These are phyloP conservation scores for Colletes latitarsis DNA, from an alignment of 1,140 invertebrate species.

Conservation along the genomic window DNA sequence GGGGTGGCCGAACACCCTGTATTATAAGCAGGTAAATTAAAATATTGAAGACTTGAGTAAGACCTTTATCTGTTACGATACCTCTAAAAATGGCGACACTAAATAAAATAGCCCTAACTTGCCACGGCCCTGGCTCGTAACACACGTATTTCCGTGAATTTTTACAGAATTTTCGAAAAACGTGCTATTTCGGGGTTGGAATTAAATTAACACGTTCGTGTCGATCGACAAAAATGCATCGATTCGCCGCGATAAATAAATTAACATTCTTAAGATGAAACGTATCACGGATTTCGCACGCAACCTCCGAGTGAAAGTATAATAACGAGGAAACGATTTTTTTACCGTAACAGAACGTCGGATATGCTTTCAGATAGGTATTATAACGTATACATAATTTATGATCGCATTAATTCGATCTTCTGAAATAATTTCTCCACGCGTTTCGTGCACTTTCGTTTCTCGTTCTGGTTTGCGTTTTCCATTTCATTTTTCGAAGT, in stretches of 20 bases:
- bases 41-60: no score
- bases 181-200: no score
- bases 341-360: neutral
- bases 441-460: constrained; percentile 4
- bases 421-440: neutral
- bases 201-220: no score
- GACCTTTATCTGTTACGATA: no score
- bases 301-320: constrained; percentile 19
- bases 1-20: no score
- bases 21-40: no score
- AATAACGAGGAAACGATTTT: constrained; percentile 5
- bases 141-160: no score
- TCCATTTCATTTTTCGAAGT: constrained; percentile 8
- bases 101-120: no score
- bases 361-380: constrained; percentile 8
- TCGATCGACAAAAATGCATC: neutral
- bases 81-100: no score
- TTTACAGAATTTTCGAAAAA: no score
- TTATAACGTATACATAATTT: constrained; percentile 23
- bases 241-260: neutral
- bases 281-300: neutral
- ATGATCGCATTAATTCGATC: constrained; percentile 1
- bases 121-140: no score
- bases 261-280: neutral
- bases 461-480: neutral